Conservation (phyloP, 2,797 vertebrate genomes). For the Alauda arvensis region DNA sequence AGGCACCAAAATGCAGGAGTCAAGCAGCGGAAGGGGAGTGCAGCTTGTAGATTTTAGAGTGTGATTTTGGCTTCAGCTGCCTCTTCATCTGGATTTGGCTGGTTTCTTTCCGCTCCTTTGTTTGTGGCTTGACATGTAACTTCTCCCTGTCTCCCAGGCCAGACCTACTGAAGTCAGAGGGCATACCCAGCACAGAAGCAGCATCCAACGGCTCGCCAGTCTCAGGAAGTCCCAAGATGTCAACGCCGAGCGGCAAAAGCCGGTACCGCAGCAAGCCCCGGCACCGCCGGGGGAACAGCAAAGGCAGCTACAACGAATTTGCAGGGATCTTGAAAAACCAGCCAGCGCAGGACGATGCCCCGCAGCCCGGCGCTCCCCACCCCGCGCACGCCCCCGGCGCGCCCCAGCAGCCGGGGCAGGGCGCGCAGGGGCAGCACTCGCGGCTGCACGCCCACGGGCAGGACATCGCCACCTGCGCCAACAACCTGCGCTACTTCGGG, state of each 20-base stretch:
- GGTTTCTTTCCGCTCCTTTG: neutral
- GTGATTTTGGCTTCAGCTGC: neutral
- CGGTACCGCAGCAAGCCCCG: conserved; percentile 94
- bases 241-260: conserved; percentile 85
- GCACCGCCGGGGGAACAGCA: conserved; percentile 92
- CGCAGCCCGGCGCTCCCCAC: conserved; percentile 56
- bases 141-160: conserved; percentile 76
- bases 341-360: conserved; percentile 67
- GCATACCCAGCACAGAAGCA: conserved; percentile 85
- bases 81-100: neutral
- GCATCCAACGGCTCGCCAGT: conserved; percentile 84
- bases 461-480: conserved; percentile 89
- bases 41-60: neutral
- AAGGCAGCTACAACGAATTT: conserved; percentile 93
- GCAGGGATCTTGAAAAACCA: conserved; percentile 80
- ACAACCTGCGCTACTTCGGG: conserved; percentile 93
- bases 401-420: conserved; percentile 18
- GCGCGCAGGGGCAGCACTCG: conserved; percentile 62
- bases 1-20: neutral
- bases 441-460: conserved; percentile 76
- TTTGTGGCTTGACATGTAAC: neutral
- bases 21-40: neutral
- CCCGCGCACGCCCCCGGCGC: neutral
- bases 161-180: conserved; percentile 90
- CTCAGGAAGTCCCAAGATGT: conserved; percentile 92